Conservation (phyloP, 2,888 invertebrate species). For the Agrochola macilenta region DNA sequence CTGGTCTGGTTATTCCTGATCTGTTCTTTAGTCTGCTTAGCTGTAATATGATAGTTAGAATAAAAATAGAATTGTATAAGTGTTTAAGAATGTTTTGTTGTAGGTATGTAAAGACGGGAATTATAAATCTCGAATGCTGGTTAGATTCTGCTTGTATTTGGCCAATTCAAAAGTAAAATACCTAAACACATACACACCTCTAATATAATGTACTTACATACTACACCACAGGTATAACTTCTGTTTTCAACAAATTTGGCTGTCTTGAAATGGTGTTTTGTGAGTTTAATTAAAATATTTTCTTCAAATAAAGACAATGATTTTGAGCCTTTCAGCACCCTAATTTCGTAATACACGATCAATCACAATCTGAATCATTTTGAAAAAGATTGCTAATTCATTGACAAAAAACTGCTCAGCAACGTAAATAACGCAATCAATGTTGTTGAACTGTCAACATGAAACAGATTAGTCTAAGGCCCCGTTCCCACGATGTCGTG, state of each 20-base stretch:
- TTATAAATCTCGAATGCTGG: background rate
- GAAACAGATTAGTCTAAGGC: too few relatives aligned
- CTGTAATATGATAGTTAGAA: background rate
- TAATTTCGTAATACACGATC: too few relatives aligned
- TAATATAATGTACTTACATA: background rate
- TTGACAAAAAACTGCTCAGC: too few relatives aligned
- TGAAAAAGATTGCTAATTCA: too few relatives aligned
- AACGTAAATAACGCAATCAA: too few relatives aligned
- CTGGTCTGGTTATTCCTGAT: slow-evolving; percentile 27
- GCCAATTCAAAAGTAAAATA: background rate
- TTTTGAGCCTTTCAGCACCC: background rate
- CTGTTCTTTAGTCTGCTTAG: background rate
- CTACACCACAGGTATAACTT: too few relatives aligned
- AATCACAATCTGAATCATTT: too few relatives aligned
- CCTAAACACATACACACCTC: background rate
- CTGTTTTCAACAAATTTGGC: too few relatives aligned
- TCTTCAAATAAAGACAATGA: background rate
- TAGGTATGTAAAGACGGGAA: background rate
- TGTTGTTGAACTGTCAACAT: too few relatives aligned
- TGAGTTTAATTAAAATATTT: too few relatives aligned
- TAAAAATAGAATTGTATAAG: background rate
- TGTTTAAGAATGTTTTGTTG: background rate
- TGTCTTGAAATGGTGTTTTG: too few relatives aligned
- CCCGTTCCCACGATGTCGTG: too few relatives aligned
- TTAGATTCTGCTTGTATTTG: background rate